Base-by-base conservation (phyloP, 1,140 invertebrate genomes). In the Atta colombica region DNA sequence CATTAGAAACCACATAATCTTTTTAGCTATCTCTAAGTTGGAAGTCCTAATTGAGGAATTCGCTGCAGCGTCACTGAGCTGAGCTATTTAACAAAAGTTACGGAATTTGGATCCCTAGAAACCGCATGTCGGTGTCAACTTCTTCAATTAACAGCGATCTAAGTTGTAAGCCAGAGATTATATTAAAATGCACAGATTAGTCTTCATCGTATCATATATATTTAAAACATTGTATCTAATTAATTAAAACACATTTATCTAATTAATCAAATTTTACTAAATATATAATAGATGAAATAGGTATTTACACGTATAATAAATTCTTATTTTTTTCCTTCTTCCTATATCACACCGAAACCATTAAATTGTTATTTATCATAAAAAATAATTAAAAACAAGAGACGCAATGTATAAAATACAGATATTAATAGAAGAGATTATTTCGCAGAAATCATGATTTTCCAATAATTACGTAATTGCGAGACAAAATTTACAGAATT, bases 21-120 rank as follows among this genome's bases (percentile, higher is more conserved):
- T 75, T 75, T 75, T 74, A 75, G 55, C 55, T 84, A 63, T 55
- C 58, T 61, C 68, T 21, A 75, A 84, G 80, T 84, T 63, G 39
- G 39, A 74, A 63, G 16, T 74, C 25, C 55, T 84, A 75, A 84
- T 84, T 84, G 69, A 75, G 69, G 14, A 84, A 75, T 58, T 61
- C 58, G 55, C 55, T 71, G 28, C 69, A 49, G 21, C 55, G 45
- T 61, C 69, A 61, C 80, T 61, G 69, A 84, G 55, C 55, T 39
- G 25, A 61, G 69, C 39, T 35, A 84, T 84, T 84, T 61, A 84
- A 84, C 69, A 84, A 84, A 84, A 84, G 80, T 84, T 84, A 35
- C 55, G 55, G 25, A 84, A 84, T 84, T 74, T 21, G 39, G 39
- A 49, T 58, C 53, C 58, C n/a, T 74, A 84, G 60, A 82, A 84